Evolutionary conservation across 1,140 invertebrate genomes (phyloP), one percentile per base, ranked within the genome.

Genomic region (Manduca sexta): DNA sequence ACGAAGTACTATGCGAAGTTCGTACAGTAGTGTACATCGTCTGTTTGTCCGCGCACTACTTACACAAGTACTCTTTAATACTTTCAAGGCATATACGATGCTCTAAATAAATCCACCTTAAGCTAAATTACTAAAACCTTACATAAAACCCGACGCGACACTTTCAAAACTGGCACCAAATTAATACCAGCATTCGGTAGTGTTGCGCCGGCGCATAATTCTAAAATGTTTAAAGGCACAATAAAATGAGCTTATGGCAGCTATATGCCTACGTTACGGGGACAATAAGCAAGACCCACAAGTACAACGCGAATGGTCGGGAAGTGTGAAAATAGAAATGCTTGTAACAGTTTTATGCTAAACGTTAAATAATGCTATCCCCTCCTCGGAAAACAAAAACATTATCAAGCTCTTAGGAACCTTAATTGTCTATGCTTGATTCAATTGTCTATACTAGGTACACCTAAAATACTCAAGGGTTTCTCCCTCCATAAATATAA

Each of bases 11-110:
- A 81, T 84, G 78, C 76, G 81, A 69, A 59, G 49, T 60, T 59
- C 81, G 81, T 81, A 84, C 74, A 84, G 76, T 84, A 84, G 64
- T 68, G 81, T 84, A 81, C 81, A 82, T 51, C 67, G 68, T 61
- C 65, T 54, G 59, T 72, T 79, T 80, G 74, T 68, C 72, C 62
- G 59, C 69, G 68, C 75, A 76, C 58, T 56, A 75, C 74, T 72
- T 42, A 63, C 75, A 77, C 67, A 78, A 53, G 63, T 77, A 78
- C 72, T 48, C 74, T 84, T 75, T 84, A 84, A 84, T 84, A 84
- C 81, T 84, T 84, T 81, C 60, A 62, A 82, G 81, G 81, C 77
- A 80, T 74, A 74, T 72, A 67, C 66, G 61, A 56, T 61, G 61
- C 50, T 58, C 64, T 51, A 59, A 52, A 65, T 15, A n/a, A n/a